phyloP scores from a whole-genome alignment of 92 coral and sea anemone genomes.

The Desmophyllum pertusum region DNA sequence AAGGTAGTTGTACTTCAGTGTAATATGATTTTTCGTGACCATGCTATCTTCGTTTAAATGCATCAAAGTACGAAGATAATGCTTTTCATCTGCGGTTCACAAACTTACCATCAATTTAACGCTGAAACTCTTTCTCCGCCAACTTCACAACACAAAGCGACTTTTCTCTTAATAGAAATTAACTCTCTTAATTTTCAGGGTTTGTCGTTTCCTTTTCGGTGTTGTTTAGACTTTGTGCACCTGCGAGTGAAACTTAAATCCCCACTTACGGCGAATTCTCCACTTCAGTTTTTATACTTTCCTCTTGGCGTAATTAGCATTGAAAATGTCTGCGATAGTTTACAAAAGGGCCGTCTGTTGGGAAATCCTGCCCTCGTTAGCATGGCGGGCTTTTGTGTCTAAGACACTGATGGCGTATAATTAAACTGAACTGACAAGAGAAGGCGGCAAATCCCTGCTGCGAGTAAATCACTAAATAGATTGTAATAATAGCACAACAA shows the following conservation, averaged over 20 bases:
- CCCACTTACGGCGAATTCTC: neutral
- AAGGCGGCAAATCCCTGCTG: neutral
- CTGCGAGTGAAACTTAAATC: neutral
- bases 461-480: neutral
- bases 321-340: neutral
- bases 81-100: neutral
- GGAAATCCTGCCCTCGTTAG: neutral
- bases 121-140: neutral
- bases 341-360: neutral
- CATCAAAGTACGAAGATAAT: neutral
- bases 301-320: neutral
- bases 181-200: neutral
- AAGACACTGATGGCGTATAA: neutral
- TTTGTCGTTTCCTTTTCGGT: neutral
- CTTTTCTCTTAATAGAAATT: neutral
- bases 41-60: neutral
- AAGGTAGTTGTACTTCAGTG: no score
- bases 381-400: neutral
- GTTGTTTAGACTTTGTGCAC: neutral
- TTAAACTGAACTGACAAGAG: neutral
- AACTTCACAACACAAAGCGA: neutral
- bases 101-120: neutral
- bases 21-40: no score
- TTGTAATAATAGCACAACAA: neutral
- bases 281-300: neutral